These are phyloP conservation scores for Musca domestica DNA, from an alignment of 1,140 invertebrate genomes.

Conservation along the genomic window DNA sequence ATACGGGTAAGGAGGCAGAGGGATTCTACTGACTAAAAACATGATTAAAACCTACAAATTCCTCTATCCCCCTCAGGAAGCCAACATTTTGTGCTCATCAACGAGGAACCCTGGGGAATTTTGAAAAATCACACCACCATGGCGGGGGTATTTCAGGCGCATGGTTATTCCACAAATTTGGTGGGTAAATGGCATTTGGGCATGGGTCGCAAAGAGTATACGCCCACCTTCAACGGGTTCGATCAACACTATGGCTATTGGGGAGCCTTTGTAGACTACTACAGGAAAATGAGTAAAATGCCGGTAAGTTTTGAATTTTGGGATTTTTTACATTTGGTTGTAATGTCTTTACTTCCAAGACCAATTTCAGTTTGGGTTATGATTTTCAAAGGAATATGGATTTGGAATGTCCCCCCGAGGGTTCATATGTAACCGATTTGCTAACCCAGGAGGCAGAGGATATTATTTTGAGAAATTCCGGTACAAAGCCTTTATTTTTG, in stretches of 20 bases:
- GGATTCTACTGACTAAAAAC: too few relatives aligned
- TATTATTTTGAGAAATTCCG: conserved; percentile 59
- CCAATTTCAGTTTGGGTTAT: conserved; percentile 58
- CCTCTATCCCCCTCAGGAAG: conserved; percentile 59
- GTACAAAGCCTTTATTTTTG: conserved; percentile 66
- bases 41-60: too few relatives aligned
- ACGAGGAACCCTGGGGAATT: conserved; percentile 70
- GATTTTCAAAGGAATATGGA: conserved; percentile 68
- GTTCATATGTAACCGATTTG: conserved; percentile 74
- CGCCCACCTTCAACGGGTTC: conserved; percentile 79
- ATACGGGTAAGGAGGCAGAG: too few relatives aligned
- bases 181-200: conserved; percentile 94
- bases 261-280: conserved; percentile 81
- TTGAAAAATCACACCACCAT: conserved; percentile 69
- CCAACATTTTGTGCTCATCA: conserved; percentile 75
- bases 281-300: conserved; percentile 65
- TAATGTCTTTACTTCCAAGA: neutral
- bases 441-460: conserved; percentile 71
- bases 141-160: conserved; percentile 71
- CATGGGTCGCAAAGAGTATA: conserved; percentile 66
- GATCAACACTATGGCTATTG: conserved; percentile 82
- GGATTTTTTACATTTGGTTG: neutral
- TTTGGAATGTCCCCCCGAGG: conserved; percentile 60
- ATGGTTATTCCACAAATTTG: conserved; percentile 78
- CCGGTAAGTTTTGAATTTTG: conserved; percentile 52